phyloP scores from a whole-genome alignment of 1,140 invertebrate species.

The Orius insidiosus region DNA sequence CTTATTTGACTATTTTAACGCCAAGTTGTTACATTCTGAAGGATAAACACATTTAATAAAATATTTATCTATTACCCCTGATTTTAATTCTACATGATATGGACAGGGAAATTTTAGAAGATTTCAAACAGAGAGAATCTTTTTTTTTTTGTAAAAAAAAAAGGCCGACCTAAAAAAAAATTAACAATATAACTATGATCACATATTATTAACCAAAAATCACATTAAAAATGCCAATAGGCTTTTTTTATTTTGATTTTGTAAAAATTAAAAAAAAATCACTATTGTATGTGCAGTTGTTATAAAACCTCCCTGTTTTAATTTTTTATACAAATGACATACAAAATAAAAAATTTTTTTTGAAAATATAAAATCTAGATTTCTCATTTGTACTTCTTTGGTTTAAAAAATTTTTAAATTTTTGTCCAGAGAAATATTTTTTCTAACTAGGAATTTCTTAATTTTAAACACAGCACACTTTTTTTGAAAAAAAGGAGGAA shows the following conservation, averaged over 20 bases:
- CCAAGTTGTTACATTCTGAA: conserved; percentile 15
- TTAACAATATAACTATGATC: conserved; percentile 15
- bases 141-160: not conserved
- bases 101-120: conserved; percentile 9
- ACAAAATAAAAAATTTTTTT: conserved; percentile 15
- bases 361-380: conserved; percentile 18
- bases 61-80: conserved; percentile 16
- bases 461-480: conserved; percentile 17
- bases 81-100: conserved; percentile 16
- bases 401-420: conserved; percentile 14
- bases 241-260: conserved; percentile 6
- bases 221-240: conserved; percentile 14
- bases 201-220: conserved; percentile 17
- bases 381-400: conserved; percentile 18
- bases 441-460: conserved; percentile 15
- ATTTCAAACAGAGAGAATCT: too few species aligned
- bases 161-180: not conserved
- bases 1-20: conserved; percentile 9
- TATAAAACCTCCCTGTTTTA: conserved; percentile 17
- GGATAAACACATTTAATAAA: conserved; percentile 16
- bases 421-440: conserved; percentile 16
- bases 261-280: conserved; percentile 10
- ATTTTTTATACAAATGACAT: conserved; percentile 17
- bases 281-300: conserved; percentile 13
- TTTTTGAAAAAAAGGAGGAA: conserved; percentile 10